These are phyloP conservation scores for Bombus pyrosoma DNA, from an alignment of 1,140 invertebrate genomes.

Conservation along the genomic window DNA sequence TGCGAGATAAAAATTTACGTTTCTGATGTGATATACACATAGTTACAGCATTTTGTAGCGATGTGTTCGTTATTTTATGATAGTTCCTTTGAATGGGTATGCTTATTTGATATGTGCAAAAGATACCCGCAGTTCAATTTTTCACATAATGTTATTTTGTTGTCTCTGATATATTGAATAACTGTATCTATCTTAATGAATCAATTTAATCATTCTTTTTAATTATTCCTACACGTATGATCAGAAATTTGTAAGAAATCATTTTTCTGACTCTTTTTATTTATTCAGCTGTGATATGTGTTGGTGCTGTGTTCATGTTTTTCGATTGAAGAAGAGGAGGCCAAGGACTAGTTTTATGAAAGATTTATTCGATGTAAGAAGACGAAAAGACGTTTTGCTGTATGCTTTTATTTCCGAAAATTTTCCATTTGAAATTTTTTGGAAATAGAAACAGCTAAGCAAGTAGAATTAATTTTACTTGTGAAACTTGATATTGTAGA, in stretches of 20 bases:
- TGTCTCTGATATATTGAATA: background rate
- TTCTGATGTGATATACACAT: background rate
- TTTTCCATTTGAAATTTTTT: conserved; percentile 41
- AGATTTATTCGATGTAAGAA: too few relatives aligned
- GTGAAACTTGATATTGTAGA: background rate
- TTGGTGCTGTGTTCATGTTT: background rate
- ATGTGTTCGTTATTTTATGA: background rate
- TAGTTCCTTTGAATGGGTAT: background rate
- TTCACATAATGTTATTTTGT: background rate
- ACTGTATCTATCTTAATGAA: background rate
- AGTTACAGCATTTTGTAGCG: background rate
- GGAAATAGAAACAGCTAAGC: background rate
- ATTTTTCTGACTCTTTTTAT: background rate
- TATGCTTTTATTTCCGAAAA: conserved; percentile 19
- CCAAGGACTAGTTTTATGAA: background rate
- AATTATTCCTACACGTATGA: background rate
- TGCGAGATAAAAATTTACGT: background rate
- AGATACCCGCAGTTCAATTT: background rate
- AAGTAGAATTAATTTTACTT: background rate
- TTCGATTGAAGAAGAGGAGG: background rate
- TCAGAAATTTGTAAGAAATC: too few relatives aligned
- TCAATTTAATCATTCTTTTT: background rate
- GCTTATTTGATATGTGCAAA: background rate
- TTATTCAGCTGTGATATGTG: background rate
- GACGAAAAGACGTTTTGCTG: background rate